Evolutionary conservation across 2,797 vertebrate genomes (phyloP).

Genomic region (Malacoraja senta): DNA sequence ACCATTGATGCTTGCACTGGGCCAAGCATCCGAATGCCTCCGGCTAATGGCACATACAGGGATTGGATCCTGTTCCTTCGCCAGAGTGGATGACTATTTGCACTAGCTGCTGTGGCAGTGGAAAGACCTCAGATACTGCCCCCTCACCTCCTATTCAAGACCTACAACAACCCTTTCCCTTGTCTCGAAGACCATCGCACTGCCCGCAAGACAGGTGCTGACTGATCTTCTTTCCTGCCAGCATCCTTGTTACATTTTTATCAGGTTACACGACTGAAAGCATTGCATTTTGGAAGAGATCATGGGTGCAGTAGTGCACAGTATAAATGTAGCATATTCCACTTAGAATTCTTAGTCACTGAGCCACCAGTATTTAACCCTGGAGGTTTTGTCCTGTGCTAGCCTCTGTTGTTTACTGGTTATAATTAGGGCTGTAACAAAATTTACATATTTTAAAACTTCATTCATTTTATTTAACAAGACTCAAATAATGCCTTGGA

Average conservation of each 20-base stretch:
- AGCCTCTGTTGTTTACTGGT: slow-evolving; percentile 63
- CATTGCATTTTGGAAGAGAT: slow-evolving; percentile 40
- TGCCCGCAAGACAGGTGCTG: slow-evolving; percentile 40
- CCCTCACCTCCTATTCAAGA: slow-evolving; percentile 34
- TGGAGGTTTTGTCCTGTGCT: slow-evolving; percentile 64
- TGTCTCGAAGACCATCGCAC: slow-evolving; percentile 31
- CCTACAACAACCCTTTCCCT: slow-evolving; percentile 42
- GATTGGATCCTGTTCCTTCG: slow-evolving; percentile 92
- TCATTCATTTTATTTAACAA: not conserved
- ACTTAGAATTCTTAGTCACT: slow-evolving; percentile 55
- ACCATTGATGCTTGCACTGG: slow-evolving; percentile 87
- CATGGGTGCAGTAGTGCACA: slow-evolving; percentile 47
- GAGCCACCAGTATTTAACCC: slow-evolving; percentile 62
- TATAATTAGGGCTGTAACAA: slow-evolving; percentile 35
- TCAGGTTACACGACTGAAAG: slow-evolving; percentile 37
- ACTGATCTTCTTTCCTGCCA: slow-evolving; percentile 48
- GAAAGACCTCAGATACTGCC: slow-evolving; percentile 50
- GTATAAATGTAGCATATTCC: slow-evolving; percentile 57
- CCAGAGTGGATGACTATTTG: slow-evolving; percentile 97
- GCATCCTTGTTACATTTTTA: slow-evolving; percentile 36
- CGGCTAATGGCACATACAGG: slow-evolving; percentile 91
- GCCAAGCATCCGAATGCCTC: slow-evolving; percentile 93
- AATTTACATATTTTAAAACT: slow-evolving; percentile 13
- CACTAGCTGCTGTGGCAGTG: slow-evolving; percentile 77
- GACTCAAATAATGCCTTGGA: not conserved